A percentile compares a stretch with the other conserved stretches of the same genome.
These are phyloP conservation scores for Acleris laterana DNA, from an alignment of 2,888 invertebrate species.

Conservation along the genomic window DNA sequence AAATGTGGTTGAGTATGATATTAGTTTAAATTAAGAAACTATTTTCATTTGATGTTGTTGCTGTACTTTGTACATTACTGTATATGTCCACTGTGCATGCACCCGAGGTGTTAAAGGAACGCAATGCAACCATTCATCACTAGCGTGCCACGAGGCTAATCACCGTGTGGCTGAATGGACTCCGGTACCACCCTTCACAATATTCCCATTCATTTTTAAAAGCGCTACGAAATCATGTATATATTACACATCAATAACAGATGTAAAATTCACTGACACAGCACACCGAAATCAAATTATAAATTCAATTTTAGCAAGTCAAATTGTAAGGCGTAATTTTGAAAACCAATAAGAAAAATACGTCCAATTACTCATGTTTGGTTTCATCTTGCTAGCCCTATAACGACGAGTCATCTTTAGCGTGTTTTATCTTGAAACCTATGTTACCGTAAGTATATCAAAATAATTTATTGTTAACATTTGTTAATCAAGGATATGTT, in stretches of 20 bases:
- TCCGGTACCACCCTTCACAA: slow-evolving; percentile 2
- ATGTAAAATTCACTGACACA: too few species aligned
- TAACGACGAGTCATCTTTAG: slow-evolving; percentile 22
- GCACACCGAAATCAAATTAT: slow-evolving; percentile 4
- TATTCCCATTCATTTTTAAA: neutral
- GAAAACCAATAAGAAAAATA: slow-evolving; percentile 33
- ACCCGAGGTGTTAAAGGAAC: slow-evolving; percentile 50
- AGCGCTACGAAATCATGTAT: neutral
- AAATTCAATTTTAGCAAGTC: slow-evolving; percentile 9
- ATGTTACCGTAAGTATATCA: slow-evolving; percentile 1
- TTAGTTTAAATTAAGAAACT: too few species aligned
- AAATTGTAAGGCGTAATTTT: slow-evolving; percentile 16
- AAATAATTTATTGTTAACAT: slow-evolving; percentile 1
- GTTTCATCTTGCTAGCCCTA: slow-evolving; percentile 19
- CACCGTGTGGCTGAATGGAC: slow-evolving; percentile 5
- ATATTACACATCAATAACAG: too few species aligned
- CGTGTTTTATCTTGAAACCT: slow-evolving; percentile 13
- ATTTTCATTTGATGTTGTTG: too few species aligned
- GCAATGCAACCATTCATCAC: slow-evolving; percentile 59
- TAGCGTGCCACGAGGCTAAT: slow-evolving; percentile 48
- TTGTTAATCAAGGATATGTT: neutral
- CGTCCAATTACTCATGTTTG: slow-evolving; percentile 22
- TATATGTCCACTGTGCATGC: neutral
- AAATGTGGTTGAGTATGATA: too few species aligned
- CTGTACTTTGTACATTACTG: too few species aligned